Evolutionary conservation across 1,140 invertebrate genomes (phyloP).

Genomic region (Lasioglossum albipes): DNA sequence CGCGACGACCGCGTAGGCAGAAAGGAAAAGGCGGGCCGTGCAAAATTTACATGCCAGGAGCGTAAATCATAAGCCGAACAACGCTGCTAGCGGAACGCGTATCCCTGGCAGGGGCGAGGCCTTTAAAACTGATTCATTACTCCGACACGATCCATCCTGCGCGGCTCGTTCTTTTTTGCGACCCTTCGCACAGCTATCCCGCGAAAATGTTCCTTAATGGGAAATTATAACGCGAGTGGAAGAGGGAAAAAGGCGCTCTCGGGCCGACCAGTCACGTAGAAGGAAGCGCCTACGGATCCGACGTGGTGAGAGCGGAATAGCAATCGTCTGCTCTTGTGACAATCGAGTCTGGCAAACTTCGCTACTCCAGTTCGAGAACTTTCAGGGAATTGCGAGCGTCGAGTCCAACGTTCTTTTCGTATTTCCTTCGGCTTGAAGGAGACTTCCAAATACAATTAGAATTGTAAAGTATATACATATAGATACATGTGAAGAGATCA

Average conservation of each 20-base stretch:
- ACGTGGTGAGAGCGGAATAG: constrained; percentile 25
- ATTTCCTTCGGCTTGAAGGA: neutral
- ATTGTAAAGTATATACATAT: too few relatives aligned
- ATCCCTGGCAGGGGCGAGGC: constrained; percentile 62
- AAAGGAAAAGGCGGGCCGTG: constrained; percentile 16
- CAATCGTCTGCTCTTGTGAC: constrained; percentile 23
- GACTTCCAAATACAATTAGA: too few relatives aligned
- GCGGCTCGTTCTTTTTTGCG: constrained; percentile 7
- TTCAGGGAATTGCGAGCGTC: too few relatives aligned
- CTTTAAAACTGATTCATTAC: constrained; percentile 77
- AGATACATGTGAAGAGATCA: too few relatives aligned
- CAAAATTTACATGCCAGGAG: constrained; percentile 53
- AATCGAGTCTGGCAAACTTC: neutral
- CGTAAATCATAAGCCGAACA: constrained; percentile 70
- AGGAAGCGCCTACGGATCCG: neutral
- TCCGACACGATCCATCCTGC: constrained; percentile 29
- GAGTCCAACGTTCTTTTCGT: too few relatives aligned
- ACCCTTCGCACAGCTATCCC: constrained; percentile 9
- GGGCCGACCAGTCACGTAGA: constrained; percentile 21
- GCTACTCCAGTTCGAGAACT: too few relatives aligned
- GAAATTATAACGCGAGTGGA: constrained; percentile 65
- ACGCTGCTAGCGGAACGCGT: constrained; percentile 49
- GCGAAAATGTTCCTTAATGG: constrained; percentile 64
- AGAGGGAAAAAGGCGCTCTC: neutral
- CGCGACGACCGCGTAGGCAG: constrained; percentile 1